phyloP scores from a whole-genome alignment of 2,797 vertebrate species.

The Gymnoscopelus microlampas region DNA sequence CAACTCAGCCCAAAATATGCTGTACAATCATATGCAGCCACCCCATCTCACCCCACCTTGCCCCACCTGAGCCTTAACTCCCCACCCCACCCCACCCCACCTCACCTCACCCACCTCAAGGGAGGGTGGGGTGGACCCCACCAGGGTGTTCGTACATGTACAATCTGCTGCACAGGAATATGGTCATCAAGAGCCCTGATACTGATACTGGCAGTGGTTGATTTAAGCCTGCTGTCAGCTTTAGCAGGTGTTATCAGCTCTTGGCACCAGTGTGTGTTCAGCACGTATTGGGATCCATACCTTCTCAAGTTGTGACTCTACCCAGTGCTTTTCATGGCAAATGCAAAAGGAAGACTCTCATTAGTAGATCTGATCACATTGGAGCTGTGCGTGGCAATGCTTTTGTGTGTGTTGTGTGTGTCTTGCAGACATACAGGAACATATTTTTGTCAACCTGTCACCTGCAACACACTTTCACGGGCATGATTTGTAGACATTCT shows the following conservation, averaged over 20 bases:
- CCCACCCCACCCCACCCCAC: too few species aligned
- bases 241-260: slow-evolving; percentile 28
- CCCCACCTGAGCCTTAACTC: too few species aligned
- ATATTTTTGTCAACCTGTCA: slow-evolving; percentile 33
- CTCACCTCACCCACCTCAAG: too few species aligned
- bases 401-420: not conserved
- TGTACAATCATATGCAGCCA: too few species aligned
- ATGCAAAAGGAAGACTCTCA: slow-evolving; percentile 10
- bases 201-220: slow-evolving; percentile 50
- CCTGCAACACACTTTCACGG: slow-evolving; percentile 39
- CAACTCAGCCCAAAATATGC: too few species aligned
- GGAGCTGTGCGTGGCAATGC: too few species aligned
- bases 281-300: slow-evolving; percentile 34
- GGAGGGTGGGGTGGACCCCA: not conserved
- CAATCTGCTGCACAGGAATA: slow-evolving; percentile 35
- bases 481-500: slow-evolving; percentile 27
- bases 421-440: slow-evolving; percentile 39
- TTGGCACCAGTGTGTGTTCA: slow-evolving; percentile 37
- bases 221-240: slow-evolving; percentile 2
- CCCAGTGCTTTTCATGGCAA: slow-evolving; percentile 40
- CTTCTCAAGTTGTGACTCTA: slow-evolving; percentile 1
- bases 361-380: too few species aligned
- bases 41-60: too few species aligned
- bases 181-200: slow-evolving; percentile 43
- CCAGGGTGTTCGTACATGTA: slow-evolving; percentile 37